Evolutionary conservation across 1,140 invertebrate genomes (phyloP), one percentile per base, ranked within the genome.

Genomic region (Dufourea novaeangliae): DNA sequence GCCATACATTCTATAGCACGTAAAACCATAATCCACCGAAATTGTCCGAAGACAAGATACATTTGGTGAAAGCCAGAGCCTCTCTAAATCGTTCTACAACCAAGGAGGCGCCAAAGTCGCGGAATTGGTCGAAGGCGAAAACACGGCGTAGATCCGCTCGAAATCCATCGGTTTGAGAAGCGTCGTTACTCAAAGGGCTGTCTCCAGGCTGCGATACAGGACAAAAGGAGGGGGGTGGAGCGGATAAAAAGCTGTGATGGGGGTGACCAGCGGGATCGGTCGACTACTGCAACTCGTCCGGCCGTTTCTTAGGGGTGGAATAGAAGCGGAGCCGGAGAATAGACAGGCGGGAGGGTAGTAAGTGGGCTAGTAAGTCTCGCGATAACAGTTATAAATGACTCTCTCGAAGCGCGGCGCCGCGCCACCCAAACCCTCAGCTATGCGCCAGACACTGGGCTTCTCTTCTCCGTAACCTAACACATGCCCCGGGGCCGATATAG

Each of bases 351-450:
- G 63, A 79, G 82, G 76, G 81, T 83, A 83, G 83, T 84, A 84
- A 84, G 83, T 84, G 83, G 83, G 81, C 83, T 84, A 84, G 83
- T 84, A 84, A 84, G 83, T 84, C 83, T 84, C 83, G 44, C 83
- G 83, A 84, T 84, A 84, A 84, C 83, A 84, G 83, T 84, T 84
- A 84, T 84, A 84, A 84, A 84, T 84, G 83, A 84, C 83, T 78
- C 83, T 84, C 83, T 84, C 78, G 83, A 83, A 84, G 68, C 78
- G 41, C 68, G 82, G 83, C 83, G 83, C 83, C 83, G 78, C 70
- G 74, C 62, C 78, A 77, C 34, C 77, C 77, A 74, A n/a, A 79
- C 81, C 79, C 83, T 73, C 70, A 77, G 46, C 71, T 37, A 57
- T 39, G 59, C 46, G 50, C 83, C 82, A 84, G 77, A 84, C 68